Evolutionary conservation across 2,888 invertebrate genomes (phyloP), one percentile per base, ranked within the genome.

Genomic region (Parelbella ahira): DNA sequence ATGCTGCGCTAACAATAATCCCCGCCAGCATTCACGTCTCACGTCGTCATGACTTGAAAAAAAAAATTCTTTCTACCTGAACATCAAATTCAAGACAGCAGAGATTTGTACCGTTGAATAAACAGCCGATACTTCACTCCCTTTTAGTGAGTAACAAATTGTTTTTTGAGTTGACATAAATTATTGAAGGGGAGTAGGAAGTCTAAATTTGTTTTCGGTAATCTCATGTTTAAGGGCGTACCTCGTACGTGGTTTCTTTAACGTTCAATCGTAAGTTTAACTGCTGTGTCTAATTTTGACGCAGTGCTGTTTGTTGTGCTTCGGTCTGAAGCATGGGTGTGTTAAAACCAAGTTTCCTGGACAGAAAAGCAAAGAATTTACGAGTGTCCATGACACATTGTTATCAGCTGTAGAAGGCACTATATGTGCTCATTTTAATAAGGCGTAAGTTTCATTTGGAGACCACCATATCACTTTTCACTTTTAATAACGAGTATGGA

Each of bases 1-100:
- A 84, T 84, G 84, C 81, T 81, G 76, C 73, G 60, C 60, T 72
- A 75, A 78, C 79, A 79, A 80, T 84, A 84, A 87, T 83, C 41
- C 33, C n/a, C 5, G 51, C 37, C 45, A 45, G 49, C 56, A 47
- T 43, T 33, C 12, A 19, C 13, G 48, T 51, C 54, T 54, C 53
- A 54, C 56, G 54, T 46, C 11, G n/a, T 19, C 29, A 43, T 41
- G 48, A 51, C 13, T 11, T 24, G n/a, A n/a, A 48, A 56, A 61
- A 60, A 61, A 53, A 56, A 47, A 53, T 50, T 49, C 50, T 49
- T 49, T 43, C 59, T 71, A 72, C 72, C 72, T 72, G 68, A 59
- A 56, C 56, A 49, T 48, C 52, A 45, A 50, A 50, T 43, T 56
- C 52, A 47, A 58, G 60, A 65, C 63, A 60, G 63, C 56, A 61